Base-by-base conservation (phyloP, 1,140 invertebrate species). In the Bombus polaris region DNA sequence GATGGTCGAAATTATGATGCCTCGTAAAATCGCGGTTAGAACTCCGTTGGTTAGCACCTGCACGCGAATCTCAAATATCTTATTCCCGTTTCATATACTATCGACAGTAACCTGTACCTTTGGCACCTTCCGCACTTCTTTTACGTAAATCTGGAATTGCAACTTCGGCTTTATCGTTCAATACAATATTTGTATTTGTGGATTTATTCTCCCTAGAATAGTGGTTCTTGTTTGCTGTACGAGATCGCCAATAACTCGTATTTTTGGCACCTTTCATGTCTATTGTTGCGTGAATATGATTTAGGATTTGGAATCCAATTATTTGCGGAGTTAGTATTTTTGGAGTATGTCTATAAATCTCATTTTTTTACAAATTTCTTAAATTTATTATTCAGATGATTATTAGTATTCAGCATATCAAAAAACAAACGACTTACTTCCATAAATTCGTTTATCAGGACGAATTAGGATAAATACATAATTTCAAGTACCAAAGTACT, bases 11-110 rank as follows among this genome's bases (percentile, higher is more conserved):
- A 85, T 86, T 87, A 89, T 75, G 76, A 75, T 74, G 77, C 59
- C 73, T 76, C 81, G 68, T 89, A 83, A 89, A 89, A 62, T 39
- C 66, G 80, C 87, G 76, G 75, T 89, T 81, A 87, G 81, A 65
- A 89, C 76, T 66, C 66, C 74, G 71, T 66, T 78, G 65, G 53
- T 42, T 70, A 42, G 66, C 13, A 35, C 12, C 8, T 57, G 57
- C 53, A 76, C 53, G 76, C 68, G 79, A 71, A 53, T 35, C 3
- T 57, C 25, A 9, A 32, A 28, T 37, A 39, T 42, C 79, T 39
- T 37, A 47, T 78, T 44, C 28, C 22, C 5, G 37, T 77, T 77
- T 65, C 15, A 28, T 28, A 75, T 66, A 65, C 39, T 39, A 44
- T 25, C 9, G 28, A 8, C 12, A 6, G 5, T 28, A 39, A 39